Percentiles rank a stretch among this genome's conserved stretches.
phyloP scores from a whole-genome alignment of 2,113 vertebrate genomes.

The Artemisiospiza belli region DNA sequence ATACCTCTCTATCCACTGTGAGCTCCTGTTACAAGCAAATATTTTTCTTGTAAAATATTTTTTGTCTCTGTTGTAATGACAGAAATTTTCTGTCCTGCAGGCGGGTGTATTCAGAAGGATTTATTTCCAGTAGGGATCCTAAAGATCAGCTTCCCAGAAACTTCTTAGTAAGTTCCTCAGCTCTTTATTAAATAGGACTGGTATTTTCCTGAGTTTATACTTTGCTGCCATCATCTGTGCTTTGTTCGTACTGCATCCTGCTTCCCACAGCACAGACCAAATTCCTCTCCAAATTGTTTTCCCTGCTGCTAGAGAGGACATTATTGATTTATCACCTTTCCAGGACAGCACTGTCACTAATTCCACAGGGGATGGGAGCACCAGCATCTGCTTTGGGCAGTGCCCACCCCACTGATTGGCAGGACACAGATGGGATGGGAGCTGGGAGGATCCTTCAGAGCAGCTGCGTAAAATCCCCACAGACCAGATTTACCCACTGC shows the following conservation, averaged over 20 bases:
- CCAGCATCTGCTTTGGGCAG: not conserved
- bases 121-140: not conserved
- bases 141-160: not conserved
- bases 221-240: constrained; percentile 63
- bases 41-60: not conserved
- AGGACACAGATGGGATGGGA: not conserved
- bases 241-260: not conserved
- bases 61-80: not conserved
- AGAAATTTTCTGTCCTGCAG: not conserved
- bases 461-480: not conserved
- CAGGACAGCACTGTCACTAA: not conserved
- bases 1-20: not conserved
- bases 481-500: not conserved
- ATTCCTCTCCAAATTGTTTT: not conserved
- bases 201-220: constrained; percentile 5
- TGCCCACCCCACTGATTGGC: not conserved
- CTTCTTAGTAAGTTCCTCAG: not conserved
- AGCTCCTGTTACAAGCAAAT: not conserved
- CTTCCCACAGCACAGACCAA: not conserved
- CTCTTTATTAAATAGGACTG: not conserved
- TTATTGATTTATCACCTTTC: not conserved
- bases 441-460: not conserved
- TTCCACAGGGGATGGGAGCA: not conserved
- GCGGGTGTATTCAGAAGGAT: not conserved
- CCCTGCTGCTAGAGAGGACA: not conserved